These are phyloP conservation scores for Cirrhinus mrigala DNA, from an alignment of 2,797 vertebrate genomes.

Conservation along the genomic window DNA sequence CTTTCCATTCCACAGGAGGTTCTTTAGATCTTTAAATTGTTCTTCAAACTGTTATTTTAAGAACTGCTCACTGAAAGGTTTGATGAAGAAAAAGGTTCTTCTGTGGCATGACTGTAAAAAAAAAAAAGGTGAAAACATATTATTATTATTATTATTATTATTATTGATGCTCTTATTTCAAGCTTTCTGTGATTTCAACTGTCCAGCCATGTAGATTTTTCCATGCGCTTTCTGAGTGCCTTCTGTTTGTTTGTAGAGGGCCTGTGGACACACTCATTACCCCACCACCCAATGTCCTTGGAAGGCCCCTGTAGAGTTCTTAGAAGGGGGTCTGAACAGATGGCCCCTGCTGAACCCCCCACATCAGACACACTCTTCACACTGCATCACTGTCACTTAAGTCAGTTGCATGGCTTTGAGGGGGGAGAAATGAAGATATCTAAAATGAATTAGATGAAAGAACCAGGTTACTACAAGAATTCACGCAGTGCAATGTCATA, in stretches of 20 bases:
- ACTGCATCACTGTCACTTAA: constrained; percentile 35
- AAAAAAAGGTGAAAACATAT: neutral
- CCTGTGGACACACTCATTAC: constrained; percentile 37
- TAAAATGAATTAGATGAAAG: neutral
- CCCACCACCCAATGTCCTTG: constrained; percentile 29
- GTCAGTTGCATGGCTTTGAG: neutral
- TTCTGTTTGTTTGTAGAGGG: constrained; percentile 42
- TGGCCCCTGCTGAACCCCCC: constrained; percentile 44
- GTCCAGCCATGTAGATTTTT: neutral
- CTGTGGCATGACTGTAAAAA: neutral
- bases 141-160: neutral
- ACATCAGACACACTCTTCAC: neutral
- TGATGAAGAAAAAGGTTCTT: neutral
- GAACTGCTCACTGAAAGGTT: neutral
- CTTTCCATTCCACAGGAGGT: neutral
- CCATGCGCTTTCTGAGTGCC: neutral
- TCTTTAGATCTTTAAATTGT: neutral
- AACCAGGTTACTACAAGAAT: neutral
- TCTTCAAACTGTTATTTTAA: neutral
- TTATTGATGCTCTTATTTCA: neutral
- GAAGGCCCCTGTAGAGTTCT: constrained; percentile 28
- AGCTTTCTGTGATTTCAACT: neutral
- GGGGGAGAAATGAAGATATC: neutral
- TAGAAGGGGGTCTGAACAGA: constrained; percentile 44
- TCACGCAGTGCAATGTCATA: neutral